Conservation (phyloP, 2,888 invertebrate genomes). For the Conus canariensis region DNA sequence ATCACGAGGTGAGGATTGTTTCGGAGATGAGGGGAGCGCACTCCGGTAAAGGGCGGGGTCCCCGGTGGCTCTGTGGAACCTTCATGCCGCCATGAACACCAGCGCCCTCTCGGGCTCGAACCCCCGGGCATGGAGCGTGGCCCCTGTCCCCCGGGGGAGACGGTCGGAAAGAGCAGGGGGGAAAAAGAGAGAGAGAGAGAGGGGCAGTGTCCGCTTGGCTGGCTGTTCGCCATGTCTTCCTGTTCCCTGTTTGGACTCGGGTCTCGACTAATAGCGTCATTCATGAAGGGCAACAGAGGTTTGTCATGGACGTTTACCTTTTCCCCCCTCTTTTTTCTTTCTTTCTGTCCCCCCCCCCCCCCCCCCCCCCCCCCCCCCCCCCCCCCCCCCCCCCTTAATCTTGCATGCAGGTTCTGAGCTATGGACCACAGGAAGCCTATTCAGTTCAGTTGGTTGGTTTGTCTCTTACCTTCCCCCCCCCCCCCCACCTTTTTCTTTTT, state of each 20-base stretch:
- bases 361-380: not conserved
- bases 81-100: conserved; percentile 30
- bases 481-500: not conserved
- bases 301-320: too few species aligned
- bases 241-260: too few species aligned
- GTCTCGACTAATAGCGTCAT: too few species aligned
- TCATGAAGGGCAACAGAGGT: too few species aligned
- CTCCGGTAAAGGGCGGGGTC: conserved; percentile 29
- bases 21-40: conserved; percentile 28
- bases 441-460: too few species aligned
- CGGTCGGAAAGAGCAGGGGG: not conserved
- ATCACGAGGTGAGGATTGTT: conserved; percentile 41
- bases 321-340: not conserved
- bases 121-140: conserved; percentile 1
- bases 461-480: not conserved
- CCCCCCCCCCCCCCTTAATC: too few species aligned
- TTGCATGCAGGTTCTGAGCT: too few species aligned
- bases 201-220: too few species aligned
- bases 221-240: too few species aligned
- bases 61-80: conserved; percentile 17
- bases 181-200: not conserved
- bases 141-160: not conserved
- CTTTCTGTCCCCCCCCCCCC: not conserved
- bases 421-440: too few species aligned
- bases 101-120: conserved; percentile 34